Conservation (phyloP, 2,797 vertebrate genomes). For the Falco berigora region DNA sequence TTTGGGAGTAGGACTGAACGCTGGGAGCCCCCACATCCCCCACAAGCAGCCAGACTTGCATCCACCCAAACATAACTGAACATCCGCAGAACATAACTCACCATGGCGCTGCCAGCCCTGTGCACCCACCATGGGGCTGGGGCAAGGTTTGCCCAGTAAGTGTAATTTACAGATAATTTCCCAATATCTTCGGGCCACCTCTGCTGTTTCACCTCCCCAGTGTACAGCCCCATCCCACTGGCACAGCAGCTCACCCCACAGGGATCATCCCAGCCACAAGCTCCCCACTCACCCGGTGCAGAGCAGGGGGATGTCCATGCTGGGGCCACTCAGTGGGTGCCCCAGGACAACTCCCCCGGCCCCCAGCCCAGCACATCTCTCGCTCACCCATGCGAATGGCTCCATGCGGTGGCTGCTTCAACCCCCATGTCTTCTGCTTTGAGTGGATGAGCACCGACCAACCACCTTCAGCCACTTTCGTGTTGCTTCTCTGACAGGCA, state of each 20-base stretch:
- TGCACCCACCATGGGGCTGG: not conserved
- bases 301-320: no score
- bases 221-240: no score
- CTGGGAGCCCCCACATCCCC: not conserved
- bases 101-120: not conserved
- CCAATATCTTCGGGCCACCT: not conserved
- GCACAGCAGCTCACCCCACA: not conserved
- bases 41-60: no score
- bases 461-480: no score
- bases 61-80: no score
- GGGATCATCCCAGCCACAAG: not conserved
- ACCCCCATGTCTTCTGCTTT: accelerated
- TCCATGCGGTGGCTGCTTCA: accelerated
- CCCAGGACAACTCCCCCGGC: not conserved
- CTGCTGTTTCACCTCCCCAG: not conserved
- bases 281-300: not conserved
- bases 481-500: accelerated
- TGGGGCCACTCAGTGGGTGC: accelerated
- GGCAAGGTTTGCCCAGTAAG: not conserved
- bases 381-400: not conserved
- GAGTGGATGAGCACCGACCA: accelerated
- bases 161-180: not conserved
- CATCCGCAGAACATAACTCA: accelerated
- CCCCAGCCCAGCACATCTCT: not conserved
- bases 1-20: not conserved